phyloP scores from a whole-genome alignment of 2,888 invertebrate species.

The Patella caerulea region DNA sequence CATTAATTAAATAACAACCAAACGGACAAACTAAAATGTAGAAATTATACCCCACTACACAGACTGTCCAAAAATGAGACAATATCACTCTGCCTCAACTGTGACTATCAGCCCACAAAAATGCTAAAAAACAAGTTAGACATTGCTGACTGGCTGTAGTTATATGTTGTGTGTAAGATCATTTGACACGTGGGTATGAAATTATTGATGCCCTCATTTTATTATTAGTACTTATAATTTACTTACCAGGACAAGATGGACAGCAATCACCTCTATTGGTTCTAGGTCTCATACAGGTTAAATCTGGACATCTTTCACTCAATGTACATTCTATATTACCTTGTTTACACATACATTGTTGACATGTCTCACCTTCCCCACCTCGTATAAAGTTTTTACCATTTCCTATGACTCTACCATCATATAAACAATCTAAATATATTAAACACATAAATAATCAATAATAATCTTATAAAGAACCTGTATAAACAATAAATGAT shows the following conservation, averaged over 20 bases:
- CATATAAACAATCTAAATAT: constrained; percentile 59
- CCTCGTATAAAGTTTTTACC: constrained; percentile 47
- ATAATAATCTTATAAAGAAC: neutral
- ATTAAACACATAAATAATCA: neutral
- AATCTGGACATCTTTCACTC: constrained; percentile 49
- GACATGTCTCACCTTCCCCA: constrained; percentile 52
- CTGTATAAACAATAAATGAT: neutral
- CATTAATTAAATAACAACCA: too few relatives aligned
- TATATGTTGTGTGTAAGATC: too few relatives aligned
- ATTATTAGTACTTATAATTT: neutral
- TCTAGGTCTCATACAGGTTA: constrained; percentile 55
- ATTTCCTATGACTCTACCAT: constrained; percentile 50
- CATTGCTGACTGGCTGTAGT: too few relatives aligned
- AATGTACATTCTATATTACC: constrained; percentile 59
- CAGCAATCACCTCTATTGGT: constrained; percentile 57
- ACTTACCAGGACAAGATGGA: constrained; percentile 60
- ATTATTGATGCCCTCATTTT: neutral
- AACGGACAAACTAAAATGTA: too few relatives aligned
- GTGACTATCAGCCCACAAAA: too few relatives aligned
- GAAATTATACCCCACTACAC: too few relatives aligned
- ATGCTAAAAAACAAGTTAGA: too few relatives aligned
- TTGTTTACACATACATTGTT: constrained; percentile 57
- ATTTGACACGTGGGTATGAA: too few relatives aligned
- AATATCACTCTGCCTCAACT: too few relatives aligned
- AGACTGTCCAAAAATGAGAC: too few relatives aligned